phyloP scores from a whole-genome alignment of 2,797 vertebrate species.

The Liparis tanakae region DNA sequence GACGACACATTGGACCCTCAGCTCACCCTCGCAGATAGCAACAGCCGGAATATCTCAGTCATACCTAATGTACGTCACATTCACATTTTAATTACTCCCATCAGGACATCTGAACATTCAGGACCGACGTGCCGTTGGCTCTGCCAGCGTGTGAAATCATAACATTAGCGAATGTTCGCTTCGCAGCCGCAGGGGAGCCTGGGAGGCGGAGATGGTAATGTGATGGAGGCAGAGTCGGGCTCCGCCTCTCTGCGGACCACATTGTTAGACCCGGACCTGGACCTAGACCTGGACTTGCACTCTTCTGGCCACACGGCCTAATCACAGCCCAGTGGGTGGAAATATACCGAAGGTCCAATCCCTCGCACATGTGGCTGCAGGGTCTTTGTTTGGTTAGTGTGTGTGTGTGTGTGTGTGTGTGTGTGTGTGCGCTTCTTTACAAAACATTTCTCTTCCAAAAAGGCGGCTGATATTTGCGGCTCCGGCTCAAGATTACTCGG shows the following conservation, averaged over 20 bases:
- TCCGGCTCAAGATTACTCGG: not conserved
- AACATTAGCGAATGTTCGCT: not conserved
- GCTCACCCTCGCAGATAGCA: too few species aligned
- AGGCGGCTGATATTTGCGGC: not conserved
- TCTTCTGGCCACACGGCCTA: not conserved
- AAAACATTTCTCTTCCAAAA: not conserved
- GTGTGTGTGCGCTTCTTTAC: not conserved
- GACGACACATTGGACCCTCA: not conserved
- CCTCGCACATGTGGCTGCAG: not conserved
- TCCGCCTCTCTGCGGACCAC: slow-evolving; percentile 11
- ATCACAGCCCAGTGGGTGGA: slow-evolving; percentile 1
- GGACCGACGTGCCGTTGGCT: not conserved
- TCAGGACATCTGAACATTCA: not conserved
- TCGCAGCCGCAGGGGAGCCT: not conserved
- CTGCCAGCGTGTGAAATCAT: not conserved
- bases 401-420: not conserved
- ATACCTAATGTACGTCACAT: not conserved
- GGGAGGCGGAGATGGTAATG: not conserved
- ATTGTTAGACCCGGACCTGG: not conserved
- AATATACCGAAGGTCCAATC: slow-evolving; percentile 1
- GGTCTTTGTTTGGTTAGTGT: not conserved
- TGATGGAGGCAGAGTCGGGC: not conserved
- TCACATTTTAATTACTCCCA: not conserved
- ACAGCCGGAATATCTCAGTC: not conserved
- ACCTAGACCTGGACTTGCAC: not conserved